Conservation (phyloP, 2,888 invertebrate genomes). For the Phaonia tiefii region DNA sequence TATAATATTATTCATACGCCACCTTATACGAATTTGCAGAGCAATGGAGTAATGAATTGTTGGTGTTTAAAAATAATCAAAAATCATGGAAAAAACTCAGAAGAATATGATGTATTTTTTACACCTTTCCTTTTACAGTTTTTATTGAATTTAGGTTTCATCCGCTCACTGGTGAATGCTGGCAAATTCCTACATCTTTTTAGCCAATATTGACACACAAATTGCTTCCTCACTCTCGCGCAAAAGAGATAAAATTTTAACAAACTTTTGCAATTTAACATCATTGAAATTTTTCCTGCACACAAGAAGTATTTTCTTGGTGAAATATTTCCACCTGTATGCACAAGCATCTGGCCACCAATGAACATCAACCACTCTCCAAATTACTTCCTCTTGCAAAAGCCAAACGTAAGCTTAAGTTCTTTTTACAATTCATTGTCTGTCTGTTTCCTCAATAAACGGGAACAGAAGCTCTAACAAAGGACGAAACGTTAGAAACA, state of each 20-base stretch:
- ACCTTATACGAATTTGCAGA: too few species aligned
- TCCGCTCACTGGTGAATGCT: too few species aligned
- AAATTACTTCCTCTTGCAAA: slow-evolving; percentile 11
- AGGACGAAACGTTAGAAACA: slow-evolving; percentile 15
- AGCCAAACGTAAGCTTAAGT: neutral
- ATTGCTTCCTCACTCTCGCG: neutral
- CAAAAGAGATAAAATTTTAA: neutral
- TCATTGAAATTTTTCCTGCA: slow-evolving; percentile 48
- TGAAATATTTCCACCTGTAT: slow-evolving; percentile 54
- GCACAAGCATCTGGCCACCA: neutral
- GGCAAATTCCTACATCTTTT: too few species aligned
- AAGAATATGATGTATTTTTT: too few species aligned
- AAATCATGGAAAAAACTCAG: too few species aligned
- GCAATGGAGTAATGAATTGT: too few species aligned
- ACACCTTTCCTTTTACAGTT: too few species aligned
- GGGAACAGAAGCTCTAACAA: neutral
- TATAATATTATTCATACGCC: too few species aligned
- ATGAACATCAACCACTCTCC: neutral
- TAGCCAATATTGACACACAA: too few species aligned
- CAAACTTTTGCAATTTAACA: slow-evolving; percentile 25
- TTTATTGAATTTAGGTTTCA: too few species aligned
- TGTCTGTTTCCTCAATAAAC: neutral
- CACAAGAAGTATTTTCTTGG: slow-evolving; percentile 35
- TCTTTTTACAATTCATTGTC: neutral
- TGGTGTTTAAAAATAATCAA: too few species aligned